Percentiles rank a stretch among this genome's conserved stretches.
Evolutionary conservation across 30 jellyfish, hydroid and myxozoan genomes (phyloP).

Genomic region (Sanderia malayensis): DNA sequence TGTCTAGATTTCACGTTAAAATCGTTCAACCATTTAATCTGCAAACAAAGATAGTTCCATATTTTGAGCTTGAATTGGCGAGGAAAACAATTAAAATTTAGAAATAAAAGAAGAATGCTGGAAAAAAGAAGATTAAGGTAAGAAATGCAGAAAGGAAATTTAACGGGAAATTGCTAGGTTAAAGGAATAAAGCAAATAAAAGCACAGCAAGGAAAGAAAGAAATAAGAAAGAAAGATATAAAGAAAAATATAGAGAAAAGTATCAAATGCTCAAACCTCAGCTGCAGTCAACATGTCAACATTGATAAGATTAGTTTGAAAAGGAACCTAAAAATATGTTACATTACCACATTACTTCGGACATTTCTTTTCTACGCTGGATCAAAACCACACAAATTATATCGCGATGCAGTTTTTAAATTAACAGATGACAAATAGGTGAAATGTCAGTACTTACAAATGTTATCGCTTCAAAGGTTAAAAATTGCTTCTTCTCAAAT

Average conservation of each 20-base stretch:
- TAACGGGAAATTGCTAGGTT: not conserved
- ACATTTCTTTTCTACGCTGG: not conserved
- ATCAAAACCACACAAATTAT: too few species aligned
- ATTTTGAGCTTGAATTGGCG: not conserved
- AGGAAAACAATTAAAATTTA: not conserved
- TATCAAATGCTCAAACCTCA: constrained; percentile 27
- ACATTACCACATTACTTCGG: not conserved
- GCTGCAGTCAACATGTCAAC: constrained; percentile 44
- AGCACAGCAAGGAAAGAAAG: not conserved
- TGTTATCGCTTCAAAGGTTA: constrained; percentile 54
- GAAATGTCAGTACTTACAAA: constrained; percentile 61
- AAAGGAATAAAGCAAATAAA: not conserved
- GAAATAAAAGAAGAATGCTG: not conserved
- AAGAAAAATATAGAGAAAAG: not conserved
- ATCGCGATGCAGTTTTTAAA: not conserved
- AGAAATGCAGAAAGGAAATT: not conserved
- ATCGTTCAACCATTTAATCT: constrained; percentile 77
- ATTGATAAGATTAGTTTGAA: constrained; percentile 42
- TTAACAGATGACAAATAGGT: too few species aligned
- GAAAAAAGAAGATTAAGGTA: not conserved
- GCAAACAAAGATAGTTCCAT: not conserved
- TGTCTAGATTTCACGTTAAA: constrained; percentile 55
- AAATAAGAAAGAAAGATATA: not conserved
- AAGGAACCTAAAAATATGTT: constrained; percentile 59
- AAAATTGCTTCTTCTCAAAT: constrained; percentile 36